Percentiles rank a stretch among this genome's conserved stretches.
Evolutionary conservation across 1,140 invertebrate species (phyloP).

Genomic region (Brachionus calyciflorus): DNA sequence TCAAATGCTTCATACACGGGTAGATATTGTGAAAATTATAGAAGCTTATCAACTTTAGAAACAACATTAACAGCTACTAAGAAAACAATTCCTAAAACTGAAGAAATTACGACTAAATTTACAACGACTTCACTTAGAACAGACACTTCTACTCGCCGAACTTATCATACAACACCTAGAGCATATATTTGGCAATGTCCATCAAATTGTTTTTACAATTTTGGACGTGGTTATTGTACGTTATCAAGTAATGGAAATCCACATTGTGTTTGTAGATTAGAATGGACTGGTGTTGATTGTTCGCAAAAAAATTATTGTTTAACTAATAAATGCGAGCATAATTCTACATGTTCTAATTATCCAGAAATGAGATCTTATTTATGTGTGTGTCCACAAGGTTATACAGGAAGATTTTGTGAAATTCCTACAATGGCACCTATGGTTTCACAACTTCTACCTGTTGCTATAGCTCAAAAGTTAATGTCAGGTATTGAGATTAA

Average conservation of each 20-base stretch:
- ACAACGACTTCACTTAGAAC: background rate
- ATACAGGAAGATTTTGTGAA: conserved; percentile 38
- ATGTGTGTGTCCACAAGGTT: conserved; percentile 36
- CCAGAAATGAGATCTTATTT: conserved; percentile 38
- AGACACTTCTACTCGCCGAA: background rate
- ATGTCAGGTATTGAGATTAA: background rate
- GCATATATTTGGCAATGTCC: conserved; percentile 44
- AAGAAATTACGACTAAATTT: conserved; percentile 3
- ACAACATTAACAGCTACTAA: background rate
- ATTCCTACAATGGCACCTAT: conserved; percentile 5
- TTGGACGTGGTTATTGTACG: conserved; percentile 8
- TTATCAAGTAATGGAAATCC: conserved; percentile 27
- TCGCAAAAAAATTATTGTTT: conserved; percentile 45
- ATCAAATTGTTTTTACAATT: conserved; percentile 41
- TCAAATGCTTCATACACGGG: conserved; percentile 24
- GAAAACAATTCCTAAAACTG: background rate
- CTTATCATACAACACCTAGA: background rate
- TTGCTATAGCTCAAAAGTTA: conserved; percentile 8
- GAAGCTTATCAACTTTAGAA: background rate
- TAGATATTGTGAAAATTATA: conserved; percentile 38
- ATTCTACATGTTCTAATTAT: conserved; percentile 44
- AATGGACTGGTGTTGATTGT: conserved; percentile 45
- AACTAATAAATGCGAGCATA: conserved; percentile 1
- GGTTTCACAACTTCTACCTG: background rate
- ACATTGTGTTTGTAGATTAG: conserved; percentile 39